Conservation (phyloP, 2,113 vertebrate genomes). For the Blennius ocellaris region DNA sequence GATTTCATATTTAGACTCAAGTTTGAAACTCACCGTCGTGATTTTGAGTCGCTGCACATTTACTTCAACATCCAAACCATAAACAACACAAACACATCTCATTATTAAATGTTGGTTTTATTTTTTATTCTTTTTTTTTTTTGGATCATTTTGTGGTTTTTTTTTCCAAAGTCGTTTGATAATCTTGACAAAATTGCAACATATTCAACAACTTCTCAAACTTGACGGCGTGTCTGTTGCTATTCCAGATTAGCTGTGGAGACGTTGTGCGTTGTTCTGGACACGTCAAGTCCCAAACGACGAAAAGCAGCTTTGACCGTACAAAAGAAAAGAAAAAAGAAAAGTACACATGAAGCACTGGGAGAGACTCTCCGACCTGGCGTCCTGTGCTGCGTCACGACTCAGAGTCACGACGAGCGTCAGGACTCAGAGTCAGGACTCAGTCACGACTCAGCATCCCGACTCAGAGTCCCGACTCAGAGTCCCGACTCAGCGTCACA, state of each 20-base stretch:
- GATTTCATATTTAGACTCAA: no score
- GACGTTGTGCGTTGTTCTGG: constrained; percentile 76
- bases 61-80: neutral
- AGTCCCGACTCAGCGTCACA: no score
- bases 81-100: constrained; percentile 58
- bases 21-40: no score
- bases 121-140: constrained; percentile 72
- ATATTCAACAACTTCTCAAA: constrained; percentile 79
- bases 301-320: constrained; percentile 79
- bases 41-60: no score
- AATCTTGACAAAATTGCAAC: constrained; percentile 82
- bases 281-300: constrained; percentile 73
- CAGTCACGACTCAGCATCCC: no score
- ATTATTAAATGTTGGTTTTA: constrained; percentile 85
- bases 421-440: no score
- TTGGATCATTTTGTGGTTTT: constrained; percentile 56
- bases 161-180: constrained; percentile 79
- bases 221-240: constrained; percentile 75
- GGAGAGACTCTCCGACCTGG: constrained; percentile 67
- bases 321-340: constrained; percentile 64
- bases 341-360: constrained; percentile 52
- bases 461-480: no score
- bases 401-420: no score
- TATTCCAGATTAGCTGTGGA: constrained; percentile 79
- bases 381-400: constrained; percentile 58